phyloP scores from a whole-genome alignment of 2,113 vertebrate genomes.

The Balaeniceps rex region DNA sequence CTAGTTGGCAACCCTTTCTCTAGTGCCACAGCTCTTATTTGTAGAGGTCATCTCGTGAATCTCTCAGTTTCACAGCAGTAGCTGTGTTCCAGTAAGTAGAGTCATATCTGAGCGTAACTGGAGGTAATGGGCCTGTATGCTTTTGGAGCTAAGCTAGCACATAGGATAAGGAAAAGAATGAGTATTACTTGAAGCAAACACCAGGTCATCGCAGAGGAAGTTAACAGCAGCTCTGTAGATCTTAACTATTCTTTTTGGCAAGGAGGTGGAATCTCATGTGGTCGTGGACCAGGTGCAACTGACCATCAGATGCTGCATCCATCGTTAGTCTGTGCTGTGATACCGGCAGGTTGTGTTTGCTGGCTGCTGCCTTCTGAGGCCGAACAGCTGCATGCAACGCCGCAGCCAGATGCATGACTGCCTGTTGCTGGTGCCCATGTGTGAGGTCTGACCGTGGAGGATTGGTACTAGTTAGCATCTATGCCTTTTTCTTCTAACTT shows the following conservation, averaged over 20 bases:
- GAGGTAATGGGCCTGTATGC: not conserved
- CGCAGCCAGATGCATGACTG: not conserved
- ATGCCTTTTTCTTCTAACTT: not conserved
- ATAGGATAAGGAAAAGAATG: not conserved
- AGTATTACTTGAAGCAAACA: not conserved
- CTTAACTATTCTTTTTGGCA: not conserved
- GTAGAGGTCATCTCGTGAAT: not conserved
- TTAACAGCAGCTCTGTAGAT: not conserved
- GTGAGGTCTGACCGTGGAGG: not conserved
- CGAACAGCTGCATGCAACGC: not conserved
- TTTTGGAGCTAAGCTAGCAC: not conserved
- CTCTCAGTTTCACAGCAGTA: not conserved
- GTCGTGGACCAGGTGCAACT: too few species aligned
- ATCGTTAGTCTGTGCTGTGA: not conserved
- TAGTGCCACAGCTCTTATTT: not conserved
- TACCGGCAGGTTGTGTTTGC: not conserved
- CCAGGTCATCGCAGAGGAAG: not conserved
- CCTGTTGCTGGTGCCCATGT: fast-evolving
- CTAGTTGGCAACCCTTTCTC: not conserved
- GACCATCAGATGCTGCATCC: not conserved
- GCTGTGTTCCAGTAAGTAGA: not conserved
- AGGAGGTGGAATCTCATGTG: not conserved
- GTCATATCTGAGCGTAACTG: not conserved
- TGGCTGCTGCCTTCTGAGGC: not conserved
- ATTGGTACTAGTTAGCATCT: not conserved